Base-by-base conservation (phyloP, 2,888 invertebrate species). In the Cantharis nigra region DNA sequence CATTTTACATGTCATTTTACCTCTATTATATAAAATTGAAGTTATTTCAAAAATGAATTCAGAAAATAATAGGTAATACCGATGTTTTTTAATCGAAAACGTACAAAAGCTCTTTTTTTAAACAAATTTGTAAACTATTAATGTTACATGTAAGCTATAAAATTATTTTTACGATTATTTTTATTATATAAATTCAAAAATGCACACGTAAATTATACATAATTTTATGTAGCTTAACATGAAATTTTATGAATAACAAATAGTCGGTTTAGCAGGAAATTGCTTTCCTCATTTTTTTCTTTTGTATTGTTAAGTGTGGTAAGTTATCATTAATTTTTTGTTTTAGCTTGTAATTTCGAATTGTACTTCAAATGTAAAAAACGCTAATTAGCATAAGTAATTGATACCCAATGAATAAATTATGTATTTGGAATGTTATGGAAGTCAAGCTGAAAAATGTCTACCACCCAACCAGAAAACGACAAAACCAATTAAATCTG, bases 1-100 rank as follows among this genome's bases (percentile, higher is more conserved):
- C 28, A 70, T 49, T 49, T 18, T 70, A 75, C 78, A 75, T 75
- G 70, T 72, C 72, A 75, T 75, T 72, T 70, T 72, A 49, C 49
- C 49, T 49, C 49, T n/a, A 69, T 64, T 18, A 75, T 69, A 75
- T 75, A 67, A 67, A 20, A 67, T 67, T 67, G 23, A 26, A 70
- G 33, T 70, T 16, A 33, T 28, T 16, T 65, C 18, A 65, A 20
- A 23, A 18, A 23, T 65, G 33, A 65, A 23, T 7, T 65, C 28
- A 30, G 18, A 2, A 18, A n/a, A 65, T 9, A 20, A 65, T 65
- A 9, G n/a, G n/a, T n/a, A n/a, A n/a, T n/a, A 9, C 2, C n/a
- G n/a, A 49, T 49, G 49, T n/a, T n/a, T 49, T 49, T 49, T 49
- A n/a, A 49, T 49, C 2, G 49, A 49, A 33, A 13, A 33, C 11